Conservation (phyloP, 2,797 vertebrate species). For the Phyllotis vaccarum region DNA sequence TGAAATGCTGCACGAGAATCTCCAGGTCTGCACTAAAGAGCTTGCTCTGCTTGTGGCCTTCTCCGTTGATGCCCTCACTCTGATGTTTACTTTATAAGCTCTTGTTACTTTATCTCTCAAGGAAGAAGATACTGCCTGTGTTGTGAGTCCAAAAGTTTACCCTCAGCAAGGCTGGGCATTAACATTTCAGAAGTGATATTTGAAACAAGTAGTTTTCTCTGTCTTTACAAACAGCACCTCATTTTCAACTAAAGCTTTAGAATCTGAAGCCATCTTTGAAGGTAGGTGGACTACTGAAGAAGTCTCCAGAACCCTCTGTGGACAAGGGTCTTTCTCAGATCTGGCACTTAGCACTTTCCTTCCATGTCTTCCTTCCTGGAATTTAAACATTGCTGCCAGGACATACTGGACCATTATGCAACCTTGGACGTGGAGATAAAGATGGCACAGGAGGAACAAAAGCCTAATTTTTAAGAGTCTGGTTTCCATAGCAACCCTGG, state of each 20-base stretch:
- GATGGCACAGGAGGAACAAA: neutral
- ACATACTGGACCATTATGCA: too few relatives aligned
- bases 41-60: neutral
- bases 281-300: neutral
- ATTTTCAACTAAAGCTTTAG: neutral
- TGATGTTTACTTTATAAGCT: neutral
- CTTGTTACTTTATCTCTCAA: neutral
- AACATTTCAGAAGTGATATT: neutral
- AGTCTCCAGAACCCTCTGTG: neutral
- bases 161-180: neutral
- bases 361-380: neutral
- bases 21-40: neutral
- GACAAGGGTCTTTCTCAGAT: neutral
- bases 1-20: neutral
- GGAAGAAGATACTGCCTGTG: neutral
- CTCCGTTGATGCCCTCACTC: neutral
- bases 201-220: neutral
- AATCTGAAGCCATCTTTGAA: neutral
- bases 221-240: neutral
- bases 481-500: neutral
- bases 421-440: neutral
- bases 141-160: fast-evolving
- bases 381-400: neutral
- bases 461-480: too few relatives aligned
- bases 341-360: neutral